Evolutionary conservation across 2,113 vertebrate species (phyloP).

Genomic region (Hyperoodon ampullatus): DNA sequence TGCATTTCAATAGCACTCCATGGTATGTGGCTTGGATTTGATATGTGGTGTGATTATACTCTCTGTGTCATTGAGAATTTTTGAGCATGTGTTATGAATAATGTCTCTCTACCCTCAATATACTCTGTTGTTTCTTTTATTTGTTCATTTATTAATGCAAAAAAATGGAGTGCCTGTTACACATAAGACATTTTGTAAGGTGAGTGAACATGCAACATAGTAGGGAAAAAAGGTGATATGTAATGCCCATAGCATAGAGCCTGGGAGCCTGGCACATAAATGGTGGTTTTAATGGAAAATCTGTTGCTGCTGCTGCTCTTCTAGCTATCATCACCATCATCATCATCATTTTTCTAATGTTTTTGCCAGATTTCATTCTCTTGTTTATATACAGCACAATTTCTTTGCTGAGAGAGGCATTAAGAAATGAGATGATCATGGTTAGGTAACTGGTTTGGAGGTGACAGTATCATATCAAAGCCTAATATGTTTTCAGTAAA

Average conservation of each 20-base stretch:
- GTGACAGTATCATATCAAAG: background rate
- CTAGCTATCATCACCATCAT: background rate
- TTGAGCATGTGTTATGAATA: slow-evolving; percentile 24
- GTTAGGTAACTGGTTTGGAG: background rate
- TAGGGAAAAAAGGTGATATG: background rate
- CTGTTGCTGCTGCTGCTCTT: background rate
- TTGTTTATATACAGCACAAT: background rate
- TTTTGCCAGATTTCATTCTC: background rate
- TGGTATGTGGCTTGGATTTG: slow-evolving; percentile 37
- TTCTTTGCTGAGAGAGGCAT: background rate
- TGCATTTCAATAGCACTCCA: slow-evolving; percentile 28
- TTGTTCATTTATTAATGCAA: background rate
- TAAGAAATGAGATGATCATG: background rate
- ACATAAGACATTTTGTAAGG: background rate
- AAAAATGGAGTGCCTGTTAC: background rate
- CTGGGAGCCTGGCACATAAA: too few relatives aligned
- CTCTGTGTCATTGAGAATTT: slow-evolving; percentile 49
- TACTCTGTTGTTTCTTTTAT: background rate
- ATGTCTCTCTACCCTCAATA: background rate
- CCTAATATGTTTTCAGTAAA: background rate
- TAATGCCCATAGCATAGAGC: too few relatives aligned
- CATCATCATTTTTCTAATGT: background rate
- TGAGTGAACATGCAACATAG: background rate
- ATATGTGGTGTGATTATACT: background rate
- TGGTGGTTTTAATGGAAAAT: background rate